These are phyloP conservation scores for Macropis europaea DNA, from an alignment of 2,888 invertebrate species.

Conservation along the genomic window DNA sequence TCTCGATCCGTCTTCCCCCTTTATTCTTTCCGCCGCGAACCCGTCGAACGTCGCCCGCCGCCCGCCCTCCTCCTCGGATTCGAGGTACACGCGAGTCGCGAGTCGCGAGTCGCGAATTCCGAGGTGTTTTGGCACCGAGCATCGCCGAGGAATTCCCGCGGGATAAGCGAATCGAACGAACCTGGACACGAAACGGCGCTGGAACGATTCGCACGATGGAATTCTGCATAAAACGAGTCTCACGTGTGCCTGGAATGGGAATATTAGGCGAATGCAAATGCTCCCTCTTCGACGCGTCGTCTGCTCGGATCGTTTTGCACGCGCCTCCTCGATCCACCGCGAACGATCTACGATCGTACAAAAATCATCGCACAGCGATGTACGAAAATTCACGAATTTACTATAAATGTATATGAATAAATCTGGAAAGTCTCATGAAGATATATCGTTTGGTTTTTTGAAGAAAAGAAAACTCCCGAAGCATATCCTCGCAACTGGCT, in stretches of 20 bases:
- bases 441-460: no score
- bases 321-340: no score
- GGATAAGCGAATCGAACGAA: conserved; percentile 44
- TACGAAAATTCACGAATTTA: no score
- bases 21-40: background rate
- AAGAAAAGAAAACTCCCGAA: no score
- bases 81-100: background rate
- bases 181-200: conserved; percentile 6
- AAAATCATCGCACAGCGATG: no score
- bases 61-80: background rate
- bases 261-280: no score
- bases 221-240: conserved; percentile 17
- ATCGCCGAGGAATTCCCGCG: background rate
- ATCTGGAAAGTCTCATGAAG: no score
- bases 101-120: conserved; percentile 11
- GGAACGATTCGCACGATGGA: conserved; percentile 5
- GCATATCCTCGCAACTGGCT: no score
- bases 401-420: no score
- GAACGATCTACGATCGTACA: no score
- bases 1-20: conserved; percentile 1
- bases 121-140: conserved; percentile 8
- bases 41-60: background rate
- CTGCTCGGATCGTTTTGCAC: no score
- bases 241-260: conserved; percentile 41
- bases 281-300: no score